Evolutionary conservation across 2,113 vertebrate species (phyloP).

Genomic region (Gymnarchus niloticus): DNA sequence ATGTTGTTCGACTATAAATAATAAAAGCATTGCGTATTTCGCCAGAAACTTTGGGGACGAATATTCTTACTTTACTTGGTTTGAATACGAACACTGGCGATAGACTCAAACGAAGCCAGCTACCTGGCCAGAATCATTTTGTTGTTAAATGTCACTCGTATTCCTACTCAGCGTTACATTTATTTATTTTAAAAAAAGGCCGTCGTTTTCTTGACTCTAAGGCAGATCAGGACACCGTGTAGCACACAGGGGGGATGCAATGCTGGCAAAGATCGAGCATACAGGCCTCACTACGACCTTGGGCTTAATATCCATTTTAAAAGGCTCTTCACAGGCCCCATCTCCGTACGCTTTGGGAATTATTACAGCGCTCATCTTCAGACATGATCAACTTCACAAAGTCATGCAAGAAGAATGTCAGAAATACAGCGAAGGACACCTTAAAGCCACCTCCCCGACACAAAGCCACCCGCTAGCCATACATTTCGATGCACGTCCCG

Average conservation of each 20-base stretch:
- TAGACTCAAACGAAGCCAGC: neutral
- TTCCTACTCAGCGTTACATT: neutral
- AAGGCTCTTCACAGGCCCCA: neutral
- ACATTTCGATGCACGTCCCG: neutral
- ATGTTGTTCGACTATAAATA: neutral
- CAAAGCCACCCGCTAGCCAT: neutral
- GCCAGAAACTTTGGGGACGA: neutral
- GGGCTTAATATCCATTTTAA: slow-evolving; percentile 24
- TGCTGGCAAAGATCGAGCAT: neutral
- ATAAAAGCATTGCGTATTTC: neutral
- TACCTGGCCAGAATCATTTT: neutral
- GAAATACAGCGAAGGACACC: neutral
- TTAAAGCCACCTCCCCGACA: neutral
- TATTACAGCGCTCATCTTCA: neutral
- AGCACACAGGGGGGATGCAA: neutral
- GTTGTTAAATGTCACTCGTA: neutral
- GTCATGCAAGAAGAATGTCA: too few species aligned
- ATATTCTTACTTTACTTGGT: neutral
- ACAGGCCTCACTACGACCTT: slow-evolving; percentile 44
- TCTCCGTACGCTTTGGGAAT: neutral
- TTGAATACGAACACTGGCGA: neutral
- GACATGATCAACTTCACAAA: neutral
- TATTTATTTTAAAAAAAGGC: neutral
- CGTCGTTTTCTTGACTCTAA: neutral
- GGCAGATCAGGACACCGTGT: neutral